Evolutionary conservation across 2,888 invertebrate genomes (phyloP).

Genomic region (Mythimna vitellina): DNA sequence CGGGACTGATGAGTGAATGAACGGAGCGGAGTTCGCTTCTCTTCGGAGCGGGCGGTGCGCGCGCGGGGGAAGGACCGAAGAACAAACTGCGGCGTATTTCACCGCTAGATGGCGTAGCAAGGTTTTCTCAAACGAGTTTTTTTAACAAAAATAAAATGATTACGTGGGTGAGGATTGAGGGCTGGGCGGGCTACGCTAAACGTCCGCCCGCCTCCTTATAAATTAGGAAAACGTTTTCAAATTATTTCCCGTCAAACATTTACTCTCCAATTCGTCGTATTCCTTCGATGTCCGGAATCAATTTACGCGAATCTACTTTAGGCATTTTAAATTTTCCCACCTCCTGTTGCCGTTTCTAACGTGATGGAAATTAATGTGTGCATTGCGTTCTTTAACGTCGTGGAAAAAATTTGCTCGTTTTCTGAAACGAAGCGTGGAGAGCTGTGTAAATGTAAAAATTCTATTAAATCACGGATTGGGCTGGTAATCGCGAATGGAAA

Average conservation of each 20-base stretch:
- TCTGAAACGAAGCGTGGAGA: conserved; percentile 66
- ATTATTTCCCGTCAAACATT: conserved; percentile 85
- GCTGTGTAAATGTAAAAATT: conserved; percentile 77
- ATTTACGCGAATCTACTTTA: conserved; percentile 83
- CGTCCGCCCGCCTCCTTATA: conserved; percentile 76
- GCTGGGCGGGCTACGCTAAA: conserved; percentile 55
- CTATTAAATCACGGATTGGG: conserved; percentile 77
- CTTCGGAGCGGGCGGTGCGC: conserved; percentile 64
- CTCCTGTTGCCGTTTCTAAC: conserved; percentile 77
- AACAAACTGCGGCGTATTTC: conserved; percentile 33
- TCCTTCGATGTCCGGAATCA: conserved; percentile 85
- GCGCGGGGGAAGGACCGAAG: conserved; percentile 63
- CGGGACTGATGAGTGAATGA: conserved; percentile 85
- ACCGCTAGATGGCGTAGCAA: conserved; percentile 82
- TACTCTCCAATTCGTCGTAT: conserved; percentile 81
- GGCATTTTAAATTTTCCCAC: conserved; percentile 82
- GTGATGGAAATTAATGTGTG: conserved; percentile 88
- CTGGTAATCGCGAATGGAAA: conserved; percentile 75
- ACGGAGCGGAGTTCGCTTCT: conserved; percentile 68
- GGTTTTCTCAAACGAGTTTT: conserved; percentile 60
- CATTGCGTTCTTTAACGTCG: conserved; percentile 77
- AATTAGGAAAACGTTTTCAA: conserved; percentile 86
- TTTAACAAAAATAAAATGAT: conserved; percentile 67
- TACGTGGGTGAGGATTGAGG: conserved; percentile 67
- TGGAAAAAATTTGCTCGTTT: conserved; percentile 72